phyloP scores from a whole-genome alignment of 2,113 vertebrate genomes.

The Brachionichthys hirsutus region DNA sequence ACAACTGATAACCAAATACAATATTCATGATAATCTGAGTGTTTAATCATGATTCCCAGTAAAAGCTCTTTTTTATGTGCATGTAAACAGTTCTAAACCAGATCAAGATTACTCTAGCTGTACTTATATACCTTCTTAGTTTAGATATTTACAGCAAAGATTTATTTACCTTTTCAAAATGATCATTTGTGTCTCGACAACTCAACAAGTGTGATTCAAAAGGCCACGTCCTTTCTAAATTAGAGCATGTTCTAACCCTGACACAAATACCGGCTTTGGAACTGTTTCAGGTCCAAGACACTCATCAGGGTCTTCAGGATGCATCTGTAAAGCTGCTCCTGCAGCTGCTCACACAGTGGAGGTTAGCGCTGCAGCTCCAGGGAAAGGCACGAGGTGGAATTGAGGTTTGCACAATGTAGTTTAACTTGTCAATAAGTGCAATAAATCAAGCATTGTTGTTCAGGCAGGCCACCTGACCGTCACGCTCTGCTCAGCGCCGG shows the following conservation, averaged over 20 bases:
- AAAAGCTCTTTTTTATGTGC: too few relatives aligned
- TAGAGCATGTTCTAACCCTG: not conserved
- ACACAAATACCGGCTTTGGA: not conserved
- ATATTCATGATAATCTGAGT: not conserved
- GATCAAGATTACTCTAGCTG: too few relatives aligned
- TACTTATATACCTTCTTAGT: too few relatives aligned
- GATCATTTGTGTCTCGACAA: not conserved
- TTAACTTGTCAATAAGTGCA: too few relatives aligned
- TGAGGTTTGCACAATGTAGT: slow-evolving; percentile 77
- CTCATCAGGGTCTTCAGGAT: slow-evolving; percentile 92
- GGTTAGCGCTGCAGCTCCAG: slow-evolving; percentile 88
- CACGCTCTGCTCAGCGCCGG: too few relatives aligned
- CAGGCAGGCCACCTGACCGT: too few relatives aligned
- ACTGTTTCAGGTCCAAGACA: slow-evolving; percentile 83
- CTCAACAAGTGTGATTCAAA: not conserved
- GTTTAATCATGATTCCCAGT: too few relatives aligned
- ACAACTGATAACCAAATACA: not conserved
- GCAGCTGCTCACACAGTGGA: slow-evolving; percentile 97
- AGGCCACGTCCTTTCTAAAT: not conserved
- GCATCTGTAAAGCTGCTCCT: slow-evolving; percentile 94
- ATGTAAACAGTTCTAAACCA: too few relatives aligned
- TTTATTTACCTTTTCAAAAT: not conserved
- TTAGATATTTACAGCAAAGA: too few relatives aligned
- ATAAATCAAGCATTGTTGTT: too few relatives aligned
- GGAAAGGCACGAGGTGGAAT: slow-evolving; percentile 83